Evolutionary conservation across 2,888 invertebrate species (phyloP).

Genomic region (Apoderus coryli): DNA sequence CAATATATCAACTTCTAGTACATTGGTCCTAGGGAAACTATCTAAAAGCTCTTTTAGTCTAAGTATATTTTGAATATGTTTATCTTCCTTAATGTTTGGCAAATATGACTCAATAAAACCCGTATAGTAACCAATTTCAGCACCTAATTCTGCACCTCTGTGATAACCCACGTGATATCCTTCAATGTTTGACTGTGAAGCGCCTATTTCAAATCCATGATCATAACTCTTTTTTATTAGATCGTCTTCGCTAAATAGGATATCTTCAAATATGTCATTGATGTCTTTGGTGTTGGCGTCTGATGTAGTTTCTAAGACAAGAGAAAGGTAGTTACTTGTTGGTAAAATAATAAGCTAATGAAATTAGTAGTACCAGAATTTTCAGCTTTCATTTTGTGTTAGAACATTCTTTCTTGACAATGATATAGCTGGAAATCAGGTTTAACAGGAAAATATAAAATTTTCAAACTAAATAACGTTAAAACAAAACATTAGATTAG

Average conservation of each 20-base stretch:
- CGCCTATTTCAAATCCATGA: constrained; percentile 52
- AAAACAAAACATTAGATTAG: too few relatives aligned
- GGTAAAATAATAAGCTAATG: too few relatives aligned
- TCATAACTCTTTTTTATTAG: constrained; percentile 46
- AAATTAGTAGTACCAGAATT: too few relatives aligned
- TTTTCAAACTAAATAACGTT: too few relatives aligned
- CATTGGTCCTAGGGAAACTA: constrained; percentile 50
- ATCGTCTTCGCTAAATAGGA: constrained; percentile 54
- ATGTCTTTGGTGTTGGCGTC: too few relatives aligned
- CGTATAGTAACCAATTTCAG: constrained; percentile 61
- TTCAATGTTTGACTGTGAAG: constrained; percentile 45
- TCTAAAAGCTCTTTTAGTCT: constrained; percentile 45
- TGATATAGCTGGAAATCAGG: too few relatives aligned
- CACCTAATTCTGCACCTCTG: constrained; percentile 58
- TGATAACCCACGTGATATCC: constrained; percentile 66
- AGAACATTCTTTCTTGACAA: too few relatives aligned
- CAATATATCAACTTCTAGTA: constrained; percentile 49
- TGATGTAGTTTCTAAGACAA: too few relatives aligned
- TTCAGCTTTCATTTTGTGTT: too few relatives aligned
- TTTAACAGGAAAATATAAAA: too few relatives aligned
- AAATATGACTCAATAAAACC: constrained; percentile 39
- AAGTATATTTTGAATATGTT: too few relatives aligned
- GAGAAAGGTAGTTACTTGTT: too few relatives aligned
- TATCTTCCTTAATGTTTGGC: constrained; percentile 24
- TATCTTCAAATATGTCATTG: constrained; percentile 58